Base-by-base conservation (phyloP, 2,113 vertebrate genomes). In the Podilymbus podiceps region DNA sequence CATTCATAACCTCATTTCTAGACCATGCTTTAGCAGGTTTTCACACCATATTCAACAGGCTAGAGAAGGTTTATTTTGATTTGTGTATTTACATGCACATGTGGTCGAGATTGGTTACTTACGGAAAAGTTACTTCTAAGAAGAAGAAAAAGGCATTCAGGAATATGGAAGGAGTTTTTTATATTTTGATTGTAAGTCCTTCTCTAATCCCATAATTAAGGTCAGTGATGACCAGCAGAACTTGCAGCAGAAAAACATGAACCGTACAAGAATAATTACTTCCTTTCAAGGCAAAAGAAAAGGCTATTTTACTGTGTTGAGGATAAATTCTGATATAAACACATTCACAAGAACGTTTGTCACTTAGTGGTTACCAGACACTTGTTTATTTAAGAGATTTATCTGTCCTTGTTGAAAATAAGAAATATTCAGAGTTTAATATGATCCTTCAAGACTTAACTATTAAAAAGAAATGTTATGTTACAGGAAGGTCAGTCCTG, bases 301-400 rank as follows among this genome's bases (percentile, higher is more conserved):
- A 74, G 47, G 17, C 83, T 83, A 0, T 60, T 28, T 84, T 83
- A 83, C 50, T 5, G 1, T 80, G 28, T 23, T 74, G 84, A 92
- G 52, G 87, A 63, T 59, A 76, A 62, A 66, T 90, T 92, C 50
- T 55, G n/a, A 58, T 83, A 58, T 42, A 81, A 95, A 75, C 52
- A 75, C 40, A 33, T 89, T 90, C 80, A 63, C 12, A 7, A 47
- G 42, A 92, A 81, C 9, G 4, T 93, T 93, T 91, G 56, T 81
- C 62, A 60, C 30, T 74, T 81, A 46, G 55, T 76, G 81, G 69
- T 89, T 85, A 94, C n/a, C 42, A 76, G 85, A n/a, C 73, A 55
- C 25, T 83, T 94, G 80, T 79, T 86, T 94, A 31, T 89, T 80
- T 88, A 92, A 73, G 19, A 80, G 67, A 92, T 83, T 81, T 90